These are phyloP conservation scores for Thalassoma bifasciatum DNA, from an alignment of 2,113 vertebrate genomes.

Conservation along the genomic window DNA sequence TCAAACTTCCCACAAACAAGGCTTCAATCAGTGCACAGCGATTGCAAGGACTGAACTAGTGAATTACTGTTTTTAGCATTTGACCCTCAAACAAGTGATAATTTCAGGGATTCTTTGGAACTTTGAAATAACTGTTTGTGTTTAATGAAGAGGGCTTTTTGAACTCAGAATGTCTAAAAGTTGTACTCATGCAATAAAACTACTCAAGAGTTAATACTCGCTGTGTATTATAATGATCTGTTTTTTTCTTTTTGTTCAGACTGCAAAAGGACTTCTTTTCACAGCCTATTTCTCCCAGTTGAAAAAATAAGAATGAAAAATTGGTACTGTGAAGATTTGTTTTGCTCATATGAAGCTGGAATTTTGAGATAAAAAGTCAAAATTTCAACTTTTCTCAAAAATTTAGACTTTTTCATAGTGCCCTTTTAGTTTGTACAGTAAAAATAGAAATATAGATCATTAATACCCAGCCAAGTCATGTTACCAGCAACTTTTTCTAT, in stretches of 20 bases:
- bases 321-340: not conserved
- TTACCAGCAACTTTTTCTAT: not conserved
- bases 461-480: not conserved
- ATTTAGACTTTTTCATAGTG: too few relatives aligned
- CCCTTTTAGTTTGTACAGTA: not conserved
- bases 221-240: not conserved
- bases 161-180: not conserved
- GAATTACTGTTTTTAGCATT: conserved; percentile 42
- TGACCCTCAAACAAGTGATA: conserved; percentile 26
- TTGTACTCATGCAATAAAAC: not conserved
- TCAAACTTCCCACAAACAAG: conserved; percentile 40
- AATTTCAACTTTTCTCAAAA: too few relatives aligned
- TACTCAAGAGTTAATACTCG: not conserved
- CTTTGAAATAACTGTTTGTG: conserved; percentile 10
- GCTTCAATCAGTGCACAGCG: conserved; percentile 37
- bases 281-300: too few relatives aligned
- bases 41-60: conserved; percentile 32
- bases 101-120: conserved; percentile 21
- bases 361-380: too few relatives aligned
- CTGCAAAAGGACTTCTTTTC: not conserved
- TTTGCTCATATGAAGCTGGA: too few relatives aligned
- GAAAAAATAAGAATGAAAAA: too few relatives aligned
- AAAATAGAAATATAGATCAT: too few relatives aligned
- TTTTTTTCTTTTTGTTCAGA: not conserved
- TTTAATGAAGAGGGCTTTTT: conserved; percentile 1